phyloP scores from a whole-genome alignment of 2,797 vertebrate species.

The Pipistrellus nathusii region DNA sequence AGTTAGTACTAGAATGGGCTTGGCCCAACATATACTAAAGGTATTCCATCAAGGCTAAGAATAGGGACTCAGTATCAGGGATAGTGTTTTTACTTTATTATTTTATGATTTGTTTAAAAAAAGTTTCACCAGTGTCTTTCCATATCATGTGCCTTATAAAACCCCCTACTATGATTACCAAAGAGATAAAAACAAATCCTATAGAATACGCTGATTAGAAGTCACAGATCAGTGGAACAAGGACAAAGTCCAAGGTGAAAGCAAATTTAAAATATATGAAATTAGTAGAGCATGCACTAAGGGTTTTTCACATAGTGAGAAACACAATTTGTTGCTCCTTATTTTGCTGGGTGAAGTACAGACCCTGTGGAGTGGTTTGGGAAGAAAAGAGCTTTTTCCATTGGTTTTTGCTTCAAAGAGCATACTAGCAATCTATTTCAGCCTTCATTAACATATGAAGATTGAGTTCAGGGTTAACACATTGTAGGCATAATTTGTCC shows the following conservation, averaged over 20 bases:
- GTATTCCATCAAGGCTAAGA: not conserved
- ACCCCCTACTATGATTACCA: not conserved
- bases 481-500: not conserved
- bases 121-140: not conserved
- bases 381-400: constrained; percentile 31
- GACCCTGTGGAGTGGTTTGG: not conserved
- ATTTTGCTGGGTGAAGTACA: constrained; percentile 48
- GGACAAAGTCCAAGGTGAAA: constrained; percentile 59
- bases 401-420: constrained; percentile 39
- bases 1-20: not conserved
- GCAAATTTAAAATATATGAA: not conserved
- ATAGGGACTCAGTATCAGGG: not conserved
- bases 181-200: constrained; percentile 14
- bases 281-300: constrained; percentile 31
- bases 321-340: constrained; percentile 30
- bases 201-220: constrained; percentile 36
- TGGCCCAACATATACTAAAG: not conserved
- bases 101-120: not conserved
- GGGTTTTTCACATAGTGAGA: constrained; percentile 45
- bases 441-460: constrained; percentile 67
- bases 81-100: not conserved
- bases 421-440: constrained; percentile 48
- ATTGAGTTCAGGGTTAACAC: constrained; percentile 57
- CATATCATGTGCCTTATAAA: not conserved
- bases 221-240: constrained; percentile 61